Evolutionary conservation across 2,888 invertebrate genomes (phyloP).

Genomic region (Microctonus brassicae): DNA sequence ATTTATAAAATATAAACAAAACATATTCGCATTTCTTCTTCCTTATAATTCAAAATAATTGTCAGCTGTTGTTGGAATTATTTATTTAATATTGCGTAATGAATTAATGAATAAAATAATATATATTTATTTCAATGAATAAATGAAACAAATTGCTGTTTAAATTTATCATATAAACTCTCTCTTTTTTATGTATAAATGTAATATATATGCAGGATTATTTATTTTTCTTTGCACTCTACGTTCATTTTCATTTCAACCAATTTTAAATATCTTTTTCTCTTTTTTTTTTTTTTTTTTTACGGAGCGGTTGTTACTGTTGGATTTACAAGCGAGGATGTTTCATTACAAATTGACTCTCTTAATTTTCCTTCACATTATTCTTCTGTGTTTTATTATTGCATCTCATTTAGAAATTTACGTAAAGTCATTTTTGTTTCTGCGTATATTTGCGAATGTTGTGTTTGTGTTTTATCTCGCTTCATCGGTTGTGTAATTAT

Average conservation of each 20-base stretch:
- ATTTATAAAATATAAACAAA: slow-evolving; percentile 11
- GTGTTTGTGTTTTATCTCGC: neutral
- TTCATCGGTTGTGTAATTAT: neutral
- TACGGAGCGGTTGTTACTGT: slow-evolving; percentile 53
- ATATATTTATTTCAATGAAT: slow-evolving; percentile 8
- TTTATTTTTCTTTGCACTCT: slow-evolving; percentile 52
- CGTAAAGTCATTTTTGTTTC: too few species aligned
- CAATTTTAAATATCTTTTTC: slow-evolving; percentile 61
- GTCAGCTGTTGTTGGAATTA: neutral
- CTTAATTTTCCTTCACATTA: slow-evolving; percentile 36
- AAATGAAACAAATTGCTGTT: neutral
- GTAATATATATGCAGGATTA: slow-evolving; percentile 46
- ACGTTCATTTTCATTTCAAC: slow-evolving; percentile 61
- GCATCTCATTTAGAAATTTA: too few species aligned
- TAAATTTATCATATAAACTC: slow-evolving; percentile 46
- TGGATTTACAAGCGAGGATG: slow-evolving; percentile 57
- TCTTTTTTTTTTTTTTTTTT: slow-evolving; percentile 19
- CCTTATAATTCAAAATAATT: slow-evolving; percentile 18
- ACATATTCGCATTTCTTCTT: too few species aligned
- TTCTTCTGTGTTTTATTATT: slow-evolving; percentile 44
- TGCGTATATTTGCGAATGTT: neutral
- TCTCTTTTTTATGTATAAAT: slow-evolving; percentile 49
- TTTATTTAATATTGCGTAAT: neutral
- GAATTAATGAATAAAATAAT: neutral
- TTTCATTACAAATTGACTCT: slow-evolving; percentile 48